These are phyloP conservation scores for Lydus trimaculatus DNA, from an alignment of 2,888 invertebrate genomes.

Conservation along the genomic window DNA sequence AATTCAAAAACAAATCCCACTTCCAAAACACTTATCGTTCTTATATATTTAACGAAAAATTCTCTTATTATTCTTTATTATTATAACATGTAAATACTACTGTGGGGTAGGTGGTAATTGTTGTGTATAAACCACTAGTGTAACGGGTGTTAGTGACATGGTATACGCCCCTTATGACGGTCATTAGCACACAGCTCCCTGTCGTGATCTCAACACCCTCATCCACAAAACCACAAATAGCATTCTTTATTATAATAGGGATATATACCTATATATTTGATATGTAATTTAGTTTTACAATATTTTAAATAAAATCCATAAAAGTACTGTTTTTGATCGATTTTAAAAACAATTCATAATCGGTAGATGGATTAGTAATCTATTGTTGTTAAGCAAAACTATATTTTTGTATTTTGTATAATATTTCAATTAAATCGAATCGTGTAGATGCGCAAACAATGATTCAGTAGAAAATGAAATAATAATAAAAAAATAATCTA, in stretches of 20 bases:
- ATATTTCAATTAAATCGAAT: slow-evolving; percentile 59
- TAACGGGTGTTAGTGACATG: slow-evolving; percentile 50
- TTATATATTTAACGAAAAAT: neutral
- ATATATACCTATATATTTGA: too few relatives aligned
- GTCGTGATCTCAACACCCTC: slow-evolving; percentile 18
- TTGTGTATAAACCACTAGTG: slow-evolving; percentile 14
- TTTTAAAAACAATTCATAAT: neutral
- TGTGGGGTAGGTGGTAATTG: neutral
- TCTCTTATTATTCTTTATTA: neutral
- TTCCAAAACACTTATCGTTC: neutral
- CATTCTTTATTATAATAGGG: neutral
- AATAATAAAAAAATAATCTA: neutral
- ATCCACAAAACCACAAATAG: slow-evolving; percentile 1
- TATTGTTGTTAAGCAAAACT: neutral
- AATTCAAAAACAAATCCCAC: slow-evolving; percentile 6
- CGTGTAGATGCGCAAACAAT: slow-evolving; percentile 56
- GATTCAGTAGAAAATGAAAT: slow-evolving; percentile 53
- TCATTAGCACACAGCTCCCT: slow-evolving; percentile 50
- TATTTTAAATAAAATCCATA: too few relatives aligned
- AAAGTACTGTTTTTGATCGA: neutral
- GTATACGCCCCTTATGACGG: slow-evolving; percentile 46
- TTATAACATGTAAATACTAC: neutral
- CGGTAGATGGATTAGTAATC: neutral
- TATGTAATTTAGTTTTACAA: too few relatives aligned
- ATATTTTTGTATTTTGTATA: slow-evolving; percentile 21